Conservation (phyloP, 2,888 invertebrate species). For the Drosophila kuntzei region DNA sequence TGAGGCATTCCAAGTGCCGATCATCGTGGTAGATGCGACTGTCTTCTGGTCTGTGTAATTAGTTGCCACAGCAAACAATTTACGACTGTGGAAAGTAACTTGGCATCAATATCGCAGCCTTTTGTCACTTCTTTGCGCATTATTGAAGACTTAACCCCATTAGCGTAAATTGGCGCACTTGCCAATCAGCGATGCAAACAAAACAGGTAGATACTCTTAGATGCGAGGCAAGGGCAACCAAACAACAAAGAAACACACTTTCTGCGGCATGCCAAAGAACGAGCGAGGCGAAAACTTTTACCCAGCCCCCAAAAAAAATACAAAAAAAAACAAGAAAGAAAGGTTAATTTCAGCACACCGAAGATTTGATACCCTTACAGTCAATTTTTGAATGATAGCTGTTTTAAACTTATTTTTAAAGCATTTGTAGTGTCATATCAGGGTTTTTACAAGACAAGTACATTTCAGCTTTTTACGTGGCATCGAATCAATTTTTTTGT, state of each 20-base stretch:
- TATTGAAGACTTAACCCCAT: conserved; percentile 81
- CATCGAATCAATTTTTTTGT: too few species aligned
- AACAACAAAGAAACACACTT: conserved; percentile 66
- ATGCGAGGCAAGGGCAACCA: conserved; percentile 25
- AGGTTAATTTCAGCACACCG: not conserved
- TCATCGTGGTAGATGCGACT: conserved; percentile 22
- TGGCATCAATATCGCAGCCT: conserved; percentile 25
- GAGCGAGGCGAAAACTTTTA: conserved; percentile 70
- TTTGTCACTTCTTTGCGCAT: conserved; percentile 69
- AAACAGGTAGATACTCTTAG: conserved; percentile 25
- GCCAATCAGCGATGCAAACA: conserved; percentile 75
- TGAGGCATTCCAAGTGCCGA: conserved; percentile 32
- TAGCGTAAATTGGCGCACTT: conserved; percentile 81
- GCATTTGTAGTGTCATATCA: too few species aligned
- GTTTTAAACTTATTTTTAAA: too few species aligned
- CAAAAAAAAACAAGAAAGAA: conserved; percentile 21
- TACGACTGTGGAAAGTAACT: conserved; percentile 67
- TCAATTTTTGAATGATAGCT: too few species aligned
- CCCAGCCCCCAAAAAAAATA: conserved; percentile 54
- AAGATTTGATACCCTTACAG: not conserved
- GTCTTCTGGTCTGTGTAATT: conserved; percentile 49
- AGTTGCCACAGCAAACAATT: conserved; percentile 70
- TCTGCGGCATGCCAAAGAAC: conserved; percentile 73
- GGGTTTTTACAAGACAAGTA: too few species aligned
- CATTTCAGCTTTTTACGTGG: too few species aligned